These are phyloP conservation scores for Charina bottae DNA, from an alignment of 2,113 vertebrate genomes.

Conservation along the genomic window DNA sequence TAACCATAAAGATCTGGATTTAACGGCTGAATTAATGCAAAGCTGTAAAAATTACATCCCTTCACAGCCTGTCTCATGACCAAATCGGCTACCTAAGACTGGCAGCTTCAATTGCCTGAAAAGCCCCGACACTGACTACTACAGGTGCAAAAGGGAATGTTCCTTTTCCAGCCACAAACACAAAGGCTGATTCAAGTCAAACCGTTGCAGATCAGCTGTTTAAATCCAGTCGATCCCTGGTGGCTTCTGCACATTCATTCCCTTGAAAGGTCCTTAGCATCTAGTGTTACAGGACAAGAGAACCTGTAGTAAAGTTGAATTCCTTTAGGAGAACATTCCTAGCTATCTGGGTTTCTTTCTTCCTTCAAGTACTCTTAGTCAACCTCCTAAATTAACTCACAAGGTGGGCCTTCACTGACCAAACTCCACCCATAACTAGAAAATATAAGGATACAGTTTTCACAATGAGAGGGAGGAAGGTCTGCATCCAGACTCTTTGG, in stretches of 20 bases:
- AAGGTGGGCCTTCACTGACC: neutral
- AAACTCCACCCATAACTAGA: neutral
- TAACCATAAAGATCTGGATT: neutral
- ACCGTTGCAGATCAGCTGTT: slow-evolving; percentile 35
- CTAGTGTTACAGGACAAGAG: neutral
- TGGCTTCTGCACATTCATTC: slow-evolving; percentile 10
- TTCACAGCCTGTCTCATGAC: slow-evolving; percentile 24
- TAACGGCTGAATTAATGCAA: slow-evolving; percentile 21
- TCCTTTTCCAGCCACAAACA: slow-evolving; percentile 46
- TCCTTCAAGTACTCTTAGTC: neutral
- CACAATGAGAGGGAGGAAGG: slow-evolving; percentile 26
- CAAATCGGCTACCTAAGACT: slow-evolving; percentile 26
- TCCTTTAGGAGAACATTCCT: slow-evolving; percentile 32
- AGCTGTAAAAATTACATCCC: slow-evolving; percentile 11
- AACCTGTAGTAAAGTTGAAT: slow-evolving; percentile 12
- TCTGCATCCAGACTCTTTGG: slow-evolving; percentile 18
- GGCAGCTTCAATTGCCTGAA: slow-evolving; percentile 41
- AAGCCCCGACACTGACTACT: slow-evolving; percentile 32
- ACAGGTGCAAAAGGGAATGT: slow-evolving; percentile 24
- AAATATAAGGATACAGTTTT: slow-evolving; percentile 26
- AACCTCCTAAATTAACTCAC: slow-evolving; percentile 38
- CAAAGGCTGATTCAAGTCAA: neutral
- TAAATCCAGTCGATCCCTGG: slow-evolving; percentile 22
- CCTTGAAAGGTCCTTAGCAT: slow-evolving; percentile 16
- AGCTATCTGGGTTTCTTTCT: neutral